Conservation (phyloP, 2,113 vertebrate species). For the Brachyistius frenatus region DNA sequence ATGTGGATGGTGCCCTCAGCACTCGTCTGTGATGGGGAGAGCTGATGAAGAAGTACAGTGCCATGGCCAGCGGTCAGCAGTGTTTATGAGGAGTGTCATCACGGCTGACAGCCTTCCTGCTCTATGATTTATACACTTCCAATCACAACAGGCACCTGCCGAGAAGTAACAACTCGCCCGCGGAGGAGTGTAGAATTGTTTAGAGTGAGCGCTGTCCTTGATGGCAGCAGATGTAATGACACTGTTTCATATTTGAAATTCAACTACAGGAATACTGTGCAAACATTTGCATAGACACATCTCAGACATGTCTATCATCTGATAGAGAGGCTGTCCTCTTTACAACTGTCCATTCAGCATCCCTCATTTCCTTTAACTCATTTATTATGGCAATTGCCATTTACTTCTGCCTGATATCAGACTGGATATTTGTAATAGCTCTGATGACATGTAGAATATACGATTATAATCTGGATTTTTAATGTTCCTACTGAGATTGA, state of each 20-base stretch:
- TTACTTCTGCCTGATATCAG: no score
- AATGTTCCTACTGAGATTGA: neutral
- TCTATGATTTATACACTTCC: slow-evolving; percentile 82
- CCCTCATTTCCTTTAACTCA: no score
- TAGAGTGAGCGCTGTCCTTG: slow-evolving; percentile 75
- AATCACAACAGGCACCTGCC: slow-evolving; percentile 68
- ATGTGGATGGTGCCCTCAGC: slow-evolving; percentile 51
- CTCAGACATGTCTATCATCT: slow-evolving; percentile 33
- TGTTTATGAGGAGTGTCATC: slow-evolving; percentile 81
- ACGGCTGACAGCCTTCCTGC: slow-evolving; percentile 78
- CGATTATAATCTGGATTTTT: neutral
- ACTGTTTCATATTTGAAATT: slow-evolving; percentile 45
- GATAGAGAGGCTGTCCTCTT: slow-evolving; percentile 18
- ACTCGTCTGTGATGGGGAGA: slow-evolving; percentile 60
- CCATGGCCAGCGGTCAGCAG: slow-evolving; percentile 72
- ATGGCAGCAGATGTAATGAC: slow-evolving; percentile 53
- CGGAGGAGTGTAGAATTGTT: slow-evolving; percentile 63
- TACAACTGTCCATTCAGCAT: neutral
- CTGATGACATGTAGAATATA: neutral
- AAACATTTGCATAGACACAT: slow-evolving; percentile 47
- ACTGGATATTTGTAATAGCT: no score
- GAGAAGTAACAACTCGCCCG: slow-evolving; percentile 68
- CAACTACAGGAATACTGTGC: slow-evolving; percentile 32
- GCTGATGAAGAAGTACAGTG: slow-evolving; percentile 76
- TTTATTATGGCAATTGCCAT: no score